phyloP scores from a whole-genome alignment of 2,113 vertebrate species.

The Galbula dea region DNA sequence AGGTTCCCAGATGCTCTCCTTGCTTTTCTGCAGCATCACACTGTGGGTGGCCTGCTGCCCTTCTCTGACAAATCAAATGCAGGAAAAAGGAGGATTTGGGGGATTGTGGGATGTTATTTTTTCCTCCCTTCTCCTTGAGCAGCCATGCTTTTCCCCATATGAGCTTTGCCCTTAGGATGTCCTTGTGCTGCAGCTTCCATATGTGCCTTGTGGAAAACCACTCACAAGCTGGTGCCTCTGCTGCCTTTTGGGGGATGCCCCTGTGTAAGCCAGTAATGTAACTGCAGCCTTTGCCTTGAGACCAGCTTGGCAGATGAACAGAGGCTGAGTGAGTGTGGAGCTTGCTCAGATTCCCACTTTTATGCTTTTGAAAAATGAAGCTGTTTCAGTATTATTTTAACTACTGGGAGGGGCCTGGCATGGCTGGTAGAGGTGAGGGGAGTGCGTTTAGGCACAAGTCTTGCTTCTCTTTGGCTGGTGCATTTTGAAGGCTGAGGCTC shows the following conservation, averaged over 20 bases:
- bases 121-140: neutral
- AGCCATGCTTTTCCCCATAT: neutral
- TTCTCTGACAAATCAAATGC: neutral
- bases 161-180: neutral
- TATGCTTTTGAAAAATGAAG: neutral
- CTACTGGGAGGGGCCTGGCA: neutral
- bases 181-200: neutral
- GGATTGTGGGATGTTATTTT: neutral
- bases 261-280: neutral
- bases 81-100: neutral
- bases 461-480: neutral
- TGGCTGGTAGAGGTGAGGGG: neutral
- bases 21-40: neutral
- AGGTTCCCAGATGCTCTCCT: slow-evolving; percentile 20
- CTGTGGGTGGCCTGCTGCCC: neutral
- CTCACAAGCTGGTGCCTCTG: neutral
- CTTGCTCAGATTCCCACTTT: neutral
- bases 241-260: neutral
- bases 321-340: neutral
- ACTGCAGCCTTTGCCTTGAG: neutral
- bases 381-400: neutral
- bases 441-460: neutral
- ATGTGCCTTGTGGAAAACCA: neutral
- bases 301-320: neutral
- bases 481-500: neutral